Base-by-base conservation (phyloP, 2,888 invertebrate genomes). In the Luperina testacea region DNA sequence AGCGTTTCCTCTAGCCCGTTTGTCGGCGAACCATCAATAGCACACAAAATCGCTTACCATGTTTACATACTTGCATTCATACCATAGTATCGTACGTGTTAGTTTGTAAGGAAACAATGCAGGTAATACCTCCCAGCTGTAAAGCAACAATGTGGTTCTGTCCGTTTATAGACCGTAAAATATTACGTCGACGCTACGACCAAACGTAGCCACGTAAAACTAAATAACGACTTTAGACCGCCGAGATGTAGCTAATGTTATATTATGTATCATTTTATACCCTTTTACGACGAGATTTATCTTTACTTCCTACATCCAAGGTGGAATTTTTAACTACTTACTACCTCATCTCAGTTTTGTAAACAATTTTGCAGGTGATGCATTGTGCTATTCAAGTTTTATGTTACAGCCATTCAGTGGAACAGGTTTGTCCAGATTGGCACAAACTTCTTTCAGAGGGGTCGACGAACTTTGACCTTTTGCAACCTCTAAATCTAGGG, bases 131-230 rank as follows among this genome's bases (percentile, higher is more conserved):
- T 61, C 87, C 77, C 72, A 84, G 82, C 87, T 84, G 85, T 91
- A 91, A 91, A 91, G 84, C 88, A 86, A 93, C 94, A 92, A 88
- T 94, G 94, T 93, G 89, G 91, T 85, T 79, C 85, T 85, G 88
- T 84, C 78, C 87, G 85, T 95, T 95, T 95, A 95, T 94, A 91
- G 92, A 86, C 92, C 93, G 93, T 94, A 93, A 94, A 94, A 94
- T 92, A 93, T 94, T 92, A 93, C 92, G 90, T 90, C 91, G 90
- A 85, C 87, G 86, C 84, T 88, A 85, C 87, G 74, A 72, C 68
- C 73, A 83, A 78, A 81, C 85, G 80, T 75, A 67, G 70, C 80
- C 77, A 85, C 87, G 85, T 85, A 71, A 85, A 89, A 81, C 85
- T 84, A 85, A 86, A 87, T 89, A 87, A 91, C 90, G 81, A 84